phyloP scores from a whole-genome alignment of 2,113 vertebrate species.

The Calyptomena viridis region DNA sequence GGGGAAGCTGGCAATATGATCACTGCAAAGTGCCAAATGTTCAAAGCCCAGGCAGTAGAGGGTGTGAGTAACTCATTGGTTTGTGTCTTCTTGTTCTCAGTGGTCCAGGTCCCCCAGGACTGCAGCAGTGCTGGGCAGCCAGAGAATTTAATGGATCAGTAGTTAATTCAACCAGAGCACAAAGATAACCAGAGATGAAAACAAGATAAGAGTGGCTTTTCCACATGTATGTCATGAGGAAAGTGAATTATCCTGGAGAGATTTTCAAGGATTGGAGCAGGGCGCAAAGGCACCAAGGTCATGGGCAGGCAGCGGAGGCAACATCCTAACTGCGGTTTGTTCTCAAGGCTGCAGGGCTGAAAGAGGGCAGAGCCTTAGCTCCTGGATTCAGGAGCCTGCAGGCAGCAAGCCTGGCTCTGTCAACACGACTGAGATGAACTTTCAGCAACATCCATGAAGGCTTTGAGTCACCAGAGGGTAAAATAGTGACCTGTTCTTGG shows the following conservation, averaged over 20 bases:
- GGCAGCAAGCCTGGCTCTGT: neutral
- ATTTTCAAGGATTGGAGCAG: neutral
- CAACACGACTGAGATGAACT: neutral
- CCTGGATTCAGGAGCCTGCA: neutral
- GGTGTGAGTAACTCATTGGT: neutral
- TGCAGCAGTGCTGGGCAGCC: neutral
- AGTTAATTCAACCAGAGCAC: neutral
- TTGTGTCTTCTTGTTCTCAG: neutral
- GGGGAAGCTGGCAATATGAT: neutral
- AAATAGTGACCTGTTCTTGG: neutral
- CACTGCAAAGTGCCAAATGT: neutral
- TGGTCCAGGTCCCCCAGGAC: neutral
- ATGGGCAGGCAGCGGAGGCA: neutral
- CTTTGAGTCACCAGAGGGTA: neutral
- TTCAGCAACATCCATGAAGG: neutral
- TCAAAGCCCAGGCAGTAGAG: neutral
- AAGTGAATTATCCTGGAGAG: neutral
- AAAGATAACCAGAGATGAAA: neutral
- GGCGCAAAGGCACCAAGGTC: neutral
- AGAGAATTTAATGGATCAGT: neutral
- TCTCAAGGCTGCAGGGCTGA: neutral
- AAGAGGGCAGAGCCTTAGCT: neutral
- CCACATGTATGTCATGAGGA: neutral
- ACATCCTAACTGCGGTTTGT: neutral
- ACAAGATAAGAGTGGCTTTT: neutral